Evolutionary conservation across 2,113 vertebrate species (phyloP).

Genomic region (Budorcas taxicolor): DNA sequence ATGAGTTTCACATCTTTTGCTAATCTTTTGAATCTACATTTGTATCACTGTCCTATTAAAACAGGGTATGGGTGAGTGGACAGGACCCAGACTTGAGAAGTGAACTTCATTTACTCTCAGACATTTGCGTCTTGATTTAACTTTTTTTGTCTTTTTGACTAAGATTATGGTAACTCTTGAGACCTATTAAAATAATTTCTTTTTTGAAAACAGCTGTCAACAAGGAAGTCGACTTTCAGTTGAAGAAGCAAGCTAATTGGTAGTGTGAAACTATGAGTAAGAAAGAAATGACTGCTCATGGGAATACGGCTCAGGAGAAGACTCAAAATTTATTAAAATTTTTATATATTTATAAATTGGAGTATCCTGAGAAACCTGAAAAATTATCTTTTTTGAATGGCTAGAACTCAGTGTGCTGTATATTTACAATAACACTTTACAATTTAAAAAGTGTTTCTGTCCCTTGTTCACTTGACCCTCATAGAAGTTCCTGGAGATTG

Average conservation of each 20-base stretch:
- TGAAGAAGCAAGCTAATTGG: not conserved
- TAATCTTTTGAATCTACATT: not conserved
- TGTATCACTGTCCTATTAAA: not conserved
- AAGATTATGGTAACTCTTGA: not conserved
- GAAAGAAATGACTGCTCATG: not conserved
- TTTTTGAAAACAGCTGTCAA: not conserved
- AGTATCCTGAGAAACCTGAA: not conserved
- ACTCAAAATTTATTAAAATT: not conserved
- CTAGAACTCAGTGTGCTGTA: not conserved
- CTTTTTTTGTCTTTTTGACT: not conserved
- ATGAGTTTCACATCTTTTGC: not conserved
- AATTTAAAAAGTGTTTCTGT: not conserved
- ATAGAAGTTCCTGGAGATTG: not conserved
- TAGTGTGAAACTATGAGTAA: not conserved
- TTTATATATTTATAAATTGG: not conserved
- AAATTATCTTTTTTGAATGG: not conserved
- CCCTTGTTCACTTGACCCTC: not conserved
- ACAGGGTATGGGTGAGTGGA: not conserved
- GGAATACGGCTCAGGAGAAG: not conserved
- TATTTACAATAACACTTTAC: not conserved
- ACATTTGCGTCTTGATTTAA: not conserved
- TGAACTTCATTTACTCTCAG: not conserved
- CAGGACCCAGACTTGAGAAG: not conserved
- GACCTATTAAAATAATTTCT: not conserved
- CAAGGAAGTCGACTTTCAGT: not conserved